phyloP scores from a whole-genome alignment of 1,140 invertebrate genomes.

The Brachionus paranguensis region DNA sequence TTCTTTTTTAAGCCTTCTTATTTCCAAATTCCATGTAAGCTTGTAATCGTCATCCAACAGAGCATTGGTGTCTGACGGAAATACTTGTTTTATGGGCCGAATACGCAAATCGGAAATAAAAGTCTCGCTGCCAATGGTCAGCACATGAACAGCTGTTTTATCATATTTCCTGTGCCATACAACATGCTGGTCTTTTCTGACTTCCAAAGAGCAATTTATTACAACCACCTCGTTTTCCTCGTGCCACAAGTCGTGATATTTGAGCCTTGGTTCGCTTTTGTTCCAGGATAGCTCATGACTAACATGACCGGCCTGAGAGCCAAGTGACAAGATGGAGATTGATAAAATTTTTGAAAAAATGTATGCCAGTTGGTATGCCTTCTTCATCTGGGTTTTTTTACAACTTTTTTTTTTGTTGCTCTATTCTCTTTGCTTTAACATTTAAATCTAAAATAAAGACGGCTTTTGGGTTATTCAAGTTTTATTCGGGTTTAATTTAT shows the following conservation, averaged over 20 bases:
- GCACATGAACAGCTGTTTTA: constrained; percentile 32
- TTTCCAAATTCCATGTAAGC: constrained; percentile 38
- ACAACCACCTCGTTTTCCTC: not conserved
- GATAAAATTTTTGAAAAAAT: not conserved
- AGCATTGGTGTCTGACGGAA: not conserved
- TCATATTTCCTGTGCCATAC: constrained; percentile 38
- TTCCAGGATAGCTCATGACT: not conserved
- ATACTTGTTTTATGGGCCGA: constrained; percentile 17
- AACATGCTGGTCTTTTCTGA: constrained; percentile 29
- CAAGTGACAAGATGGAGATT: not conserved
- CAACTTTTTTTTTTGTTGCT: not conserved
- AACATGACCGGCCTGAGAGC: not conserved
- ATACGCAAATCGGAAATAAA: constrained; percentile 37
- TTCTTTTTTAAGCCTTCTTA: not conserved
- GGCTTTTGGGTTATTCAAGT: not conserved
- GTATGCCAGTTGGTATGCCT: not conserved
- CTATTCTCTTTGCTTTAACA: not conserved
- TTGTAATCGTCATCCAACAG: not conserved
- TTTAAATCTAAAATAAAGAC: not conserved
- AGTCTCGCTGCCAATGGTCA: constrained; percentile 35
- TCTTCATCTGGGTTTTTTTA: not conserved
- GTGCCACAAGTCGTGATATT: constrained; percentile 17
- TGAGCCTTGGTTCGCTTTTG: not conserved
- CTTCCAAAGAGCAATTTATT: constrained; percentile 23
- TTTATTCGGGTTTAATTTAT: not conserved